Conservation (phyloP, 2,888 invertebrate species). For the Philonicus albiceps region DNA sequence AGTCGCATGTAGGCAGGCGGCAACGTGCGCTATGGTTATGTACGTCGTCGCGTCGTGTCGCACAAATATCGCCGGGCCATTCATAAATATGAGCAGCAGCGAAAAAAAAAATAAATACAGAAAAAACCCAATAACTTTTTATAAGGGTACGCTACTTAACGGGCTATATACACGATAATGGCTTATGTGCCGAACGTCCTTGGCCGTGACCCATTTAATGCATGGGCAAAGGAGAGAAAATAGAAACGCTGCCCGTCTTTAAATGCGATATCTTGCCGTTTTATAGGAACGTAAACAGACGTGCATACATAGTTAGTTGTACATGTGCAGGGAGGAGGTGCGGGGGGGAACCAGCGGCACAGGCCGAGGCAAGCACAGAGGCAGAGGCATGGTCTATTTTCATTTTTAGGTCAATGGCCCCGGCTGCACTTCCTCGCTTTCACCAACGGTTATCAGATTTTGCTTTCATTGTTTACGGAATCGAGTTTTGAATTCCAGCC, state of each 20-base stretch:
- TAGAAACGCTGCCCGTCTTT: slow-evolving; percentile 40
- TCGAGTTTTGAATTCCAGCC: slow-evolving; percentile 41
- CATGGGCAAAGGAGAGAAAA: slow-evolving; percentile 41
- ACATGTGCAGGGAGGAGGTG: background rate
- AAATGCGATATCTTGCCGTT: slow-evolving; percentile 42
- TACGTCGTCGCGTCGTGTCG: slow-evolving; percentile 8
- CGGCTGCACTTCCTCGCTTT: slow-evolving; percentile 38
- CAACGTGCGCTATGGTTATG: slow-evolving; percentile 2
- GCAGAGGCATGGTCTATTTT: slow-evolving; percentile 39
- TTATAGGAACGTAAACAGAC: slow-evolving; percentile 41
- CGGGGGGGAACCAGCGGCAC: background rate
- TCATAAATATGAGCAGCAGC: slow-evolving; percentile 33
- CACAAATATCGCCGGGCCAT: slow-evolving; percentile 36
- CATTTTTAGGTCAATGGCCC: slow-evolving; percentile 41
- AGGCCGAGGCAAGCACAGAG: background rate
- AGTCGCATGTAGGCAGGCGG: background rate
- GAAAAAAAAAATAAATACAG: background rate
- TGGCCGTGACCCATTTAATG: slow-evolving; percentile 41
- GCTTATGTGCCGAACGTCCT: slow-evolving; percentile 44
- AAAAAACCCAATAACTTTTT: slow-evolving; percentile 38
- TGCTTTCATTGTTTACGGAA: slow-evolving; percentile 42
- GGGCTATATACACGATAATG: slow-evolving; percentile 50
- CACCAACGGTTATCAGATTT: slow-evolving; percentile 42
- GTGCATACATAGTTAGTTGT: slow-evolving; percentile 15
- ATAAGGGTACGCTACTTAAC: slow-evolving; percentile 49